Evolutionary conservation across 35 echinoderm and acorn worm genomes (phyloP), one percentile per base, ranked within the genome.

Genomic region (Nesometra sesokonis): DNA sequence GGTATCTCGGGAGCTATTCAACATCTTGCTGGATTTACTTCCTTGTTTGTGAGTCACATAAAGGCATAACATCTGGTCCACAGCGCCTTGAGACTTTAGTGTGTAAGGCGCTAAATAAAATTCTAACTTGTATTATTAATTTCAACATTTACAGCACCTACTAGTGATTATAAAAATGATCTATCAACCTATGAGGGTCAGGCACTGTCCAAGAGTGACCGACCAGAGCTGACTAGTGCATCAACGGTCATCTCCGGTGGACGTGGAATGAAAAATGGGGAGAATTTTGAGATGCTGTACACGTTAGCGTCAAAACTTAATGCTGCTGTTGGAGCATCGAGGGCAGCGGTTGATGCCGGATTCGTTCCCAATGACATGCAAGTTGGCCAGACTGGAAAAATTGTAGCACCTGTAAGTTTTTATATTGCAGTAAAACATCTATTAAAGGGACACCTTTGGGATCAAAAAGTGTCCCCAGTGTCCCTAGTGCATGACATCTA

Each of bases 321-420:
- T 80, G 96, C 96, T n/a, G 96, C 93, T 17, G 96, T 99, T 8
- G 96, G 96, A 29, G 96, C 96, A 0, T 99, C 96, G 21, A 84
- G 96, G 17, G 96, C 96, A 34, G 96, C 96, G 0, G 96, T 99
- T 13, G 96, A 99, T 88, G 96, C 96, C 11, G 96, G 96, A 4
- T 99, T 89, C 77, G 96, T 99, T 11, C 96, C 96, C 32, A 99
- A 99, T 88, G 96, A 99, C 86, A 99, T 99, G 96, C 96, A 99
- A 84, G 88, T 99, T 82, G 96, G 96, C 88, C 96, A 99, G 84
- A 99, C 96, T 30, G 96, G 96, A 8, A 99, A 99, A 85, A 99
- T 99, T 43, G 96, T 99, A 40, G 96, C 96, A 9, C 96, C 96
- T 29, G 96, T 99, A 88, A 99, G 96, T 92, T 76, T 35, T 33